Base-by-base conservation (phyloP, 2,797 vertebrate genomes). In the Gambelia wislizenii region DNA sequence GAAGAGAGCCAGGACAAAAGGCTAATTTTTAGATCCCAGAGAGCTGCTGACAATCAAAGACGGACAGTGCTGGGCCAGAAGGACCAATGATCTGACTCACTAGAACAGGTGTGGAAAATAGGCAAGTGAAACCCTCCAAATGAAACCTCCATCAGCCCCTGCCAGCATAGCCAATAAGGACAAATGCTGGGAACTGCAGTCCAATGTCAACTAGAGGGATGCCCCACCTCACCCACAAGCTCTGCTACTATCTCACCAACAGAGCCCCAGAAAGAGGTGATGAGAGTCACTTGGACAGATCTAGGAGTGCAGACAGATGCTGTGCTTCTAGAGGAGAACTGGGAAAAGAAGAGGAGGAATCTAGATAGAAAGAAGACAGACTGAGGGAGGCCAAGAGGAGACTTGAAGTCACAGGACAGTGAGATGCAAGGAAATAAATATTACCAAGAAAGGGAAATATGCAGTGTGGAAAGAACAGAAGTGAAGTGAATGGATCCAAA, bases 311-410 rank as follows among this genome's bases (percentile, higher is more conserved):
- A 64, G 89, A 95, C 93, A 82, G 94, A 95, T 93, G 95, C 95
- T 78, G 9, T 81, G 92, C 93, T 96, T 97, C 96, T 93, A 95
- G 91, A 96, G 95, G 92, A 97, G 95, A 96, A 92, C 93, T 87
- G 92, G 95, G 95, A 97, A 95, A 82, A 92, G 87, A 94, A 82
- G 89, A 84, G 44, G 83, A 67, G 61, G 6, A 82, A 42, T 77
- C 86, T 89, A 42, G 0, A 81, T 64, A 13, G 44, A 44, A 30
- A 9, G 72, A 74, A 74, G 20, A 30, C 22, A 75, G 22, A 49
- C 27, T 25, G 83, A 86, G 91, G 83, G 72, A 75, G 42, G 12
- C 59, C 54, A 25, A 83, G 39, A 64, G 87, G 86, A 82, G 87
- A 76, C 86, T 2, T 47, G 92, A 93, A 90, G 89, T 42, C 30